Conservation (phyloP, 2,888 invertebrate species). For the Aphodius granarius region DNA sequence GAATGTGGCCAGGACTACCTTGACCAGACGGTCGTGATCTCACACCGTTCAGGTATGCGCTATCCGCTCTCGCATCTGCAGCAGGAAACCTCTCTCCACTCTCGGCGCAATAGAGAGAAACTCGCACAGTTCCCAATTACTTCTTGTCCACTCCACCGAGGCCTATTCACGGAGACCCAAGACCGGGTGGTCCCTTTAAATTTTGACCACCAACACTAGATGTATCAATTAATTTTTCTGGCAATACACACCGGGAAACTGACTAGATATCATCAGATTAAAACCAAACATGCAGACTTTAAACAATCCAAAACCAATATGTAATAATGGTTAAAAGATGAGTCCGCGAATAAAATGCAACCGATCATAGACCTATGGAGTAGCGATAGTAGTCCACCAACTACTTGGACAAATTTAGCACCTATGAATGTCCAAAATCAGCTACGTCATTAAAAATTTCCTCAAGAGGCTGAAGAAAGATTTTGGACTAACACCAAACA, state of each 20-base stretch:
- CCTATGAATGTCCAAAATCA: no score
- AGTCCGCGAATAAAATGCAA: no score
- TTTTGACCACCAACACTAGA: background rate
- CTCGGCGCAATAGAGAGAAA: conserved; percentile 17
- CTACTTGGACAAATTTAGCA: no score
- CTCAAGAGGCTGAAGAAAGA: no score
- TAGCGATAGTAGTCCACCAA: no score
- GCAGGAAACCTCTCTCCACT: conserved; percentile 31
- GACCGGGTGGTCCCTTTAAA: background rate
- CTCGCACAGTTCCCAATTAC: background rate
- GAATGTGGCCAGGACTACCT: conserved; percentile 53
- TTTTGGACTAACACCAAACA: no score
- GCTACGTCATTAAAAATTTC: no score
- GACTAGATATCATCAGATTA: background rate
- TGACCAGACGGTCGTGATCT: conserved; percentile 53
- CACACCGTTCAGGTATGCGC: conserved; percentile 51
- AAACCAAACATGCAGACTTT: no score
- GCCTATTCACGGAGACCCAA: background rate
- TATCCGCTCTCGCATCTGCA: conserved; percentile 47
- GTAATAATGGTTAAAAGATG: no score
- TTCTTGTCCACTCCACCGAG: background rate
- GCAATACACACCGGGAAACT: background rate
- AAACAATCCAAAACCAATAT: no score
- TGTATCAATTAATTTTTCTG: background rate
- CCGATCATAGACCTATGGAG: no score